Conservation (phyloP, 2,113 vertebrate genomes). For the Balaenoptera acutorostrata region DNA sequence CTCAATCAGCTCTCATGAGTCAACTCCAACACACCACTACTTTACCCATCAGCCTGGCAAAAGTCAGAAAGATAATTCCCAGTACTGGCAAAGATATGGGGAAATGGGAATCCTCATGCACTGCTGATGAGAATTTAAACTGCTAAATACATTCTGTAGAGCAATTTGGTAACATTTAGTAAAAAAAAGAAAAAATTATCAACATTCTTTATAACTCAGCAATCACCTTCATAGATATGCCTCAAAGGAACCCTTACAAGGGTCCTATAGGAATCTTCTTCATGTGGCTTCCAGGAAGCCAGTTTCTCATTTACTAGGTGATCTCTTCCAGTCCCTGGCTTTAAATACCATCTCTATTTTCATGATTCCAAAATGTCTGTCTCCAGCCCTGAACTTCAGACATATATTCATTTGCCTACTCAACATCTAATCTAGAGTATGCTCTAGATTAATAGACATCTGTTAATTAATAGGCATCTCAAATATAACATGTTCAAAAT, state of each 20-base stretch:
- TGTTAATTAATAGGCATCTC: neutral
- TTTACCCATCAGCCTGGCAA: neutral
- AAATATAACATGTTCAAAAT: neutral
- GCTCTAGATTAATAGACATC: neutral
- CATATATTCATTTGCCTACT: neutral
- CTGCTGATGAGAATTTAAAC: neutral
- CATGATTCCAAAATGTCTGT: neutral
- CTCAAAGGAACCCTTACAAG: neutral
- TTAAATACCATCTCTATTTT: neutral
- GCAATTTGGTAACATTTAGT: neutral
- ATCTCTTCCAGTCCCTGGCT: neutral
- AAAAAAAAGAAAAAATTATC: neutral
- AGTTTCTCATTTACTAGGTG: neutral
- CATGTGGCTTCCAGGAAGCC: neutral
- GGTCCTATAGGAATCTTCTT: neutral
- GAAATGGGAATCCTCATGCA: neutral
- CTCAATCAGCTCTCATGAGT: neutral
- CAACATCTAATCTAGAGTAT: neutral
- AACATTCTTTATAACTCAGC: neutral
- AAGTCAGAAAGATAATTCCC: neutral
- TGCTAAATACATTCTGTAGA: neutral
- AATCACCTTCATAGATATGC: neutral
- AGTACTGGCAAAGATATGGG: neutral
- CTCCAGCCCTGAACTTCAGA: neutral
- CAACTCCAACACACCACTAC: neutral